Evolutionary conservation across 1,140 invertebrate genomes (phyloP), one percentile per base, ranked within the genome.

Genomic region (Leptinotarsa lineolata): DNA sequence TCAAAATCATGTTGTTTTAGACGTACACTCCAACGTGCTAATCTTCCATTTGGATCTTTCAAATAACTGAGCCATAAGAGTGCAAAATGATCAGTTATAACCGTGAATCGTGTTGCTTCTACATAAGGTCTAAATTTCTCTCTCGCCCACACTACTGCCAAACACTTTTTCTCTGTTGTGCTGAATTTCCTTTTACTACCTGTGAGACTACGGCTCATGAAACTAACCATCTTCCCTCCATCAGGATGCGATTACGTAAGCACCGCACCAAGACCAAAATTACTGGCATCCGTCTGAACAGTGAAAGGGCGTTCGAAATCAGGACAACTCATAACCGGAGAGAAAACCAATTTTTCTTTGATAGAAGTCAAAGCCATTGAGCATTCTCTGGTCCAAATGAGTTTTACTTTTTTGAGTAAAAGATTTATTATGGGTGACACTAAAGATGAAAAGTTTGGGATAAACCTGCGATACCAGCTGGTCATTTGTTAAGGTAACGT

Each of bases 1-100:
- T 21, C 16, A 1, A 22, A 72, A 54, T 69, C 64, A 59, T 18
- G 68, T 4, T 15, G 60, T 46, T 67, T 15, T 4, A 72, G 24
- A 16, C 70, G 68, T 8, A 71, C 11, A 15, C 13, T 58, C 69
- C 69, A 71, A 18, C 69, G 54, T 59, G 21, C 72, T 21, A 80
- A 61, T 67, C 78, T 24, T 13, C 72, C 74, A 13, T 18, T 24
- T 48, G 68, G 81, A 61, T 84, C 74, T 30, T 30, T 85, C 0
- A 83, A 73, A 2, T 79, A 79, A 13, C 78, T 68, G 86, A 11
- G 82, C 48, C 1, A 86, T 79, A 2, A 59, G 81, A 65, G 87
- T 86, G 15, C 81, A 69, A n/a, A 77, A 77, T 15, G 81, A 83
- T 61, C 81, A 70, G 11, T 46, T 46, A 46, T 46, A 13, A 46